These are phyloP conservation scores for Ephydatia muelleri DNA, from an alignment of 37 sponge, comb jelly and placozoan species.

Conservation along the genomic window DNA sequence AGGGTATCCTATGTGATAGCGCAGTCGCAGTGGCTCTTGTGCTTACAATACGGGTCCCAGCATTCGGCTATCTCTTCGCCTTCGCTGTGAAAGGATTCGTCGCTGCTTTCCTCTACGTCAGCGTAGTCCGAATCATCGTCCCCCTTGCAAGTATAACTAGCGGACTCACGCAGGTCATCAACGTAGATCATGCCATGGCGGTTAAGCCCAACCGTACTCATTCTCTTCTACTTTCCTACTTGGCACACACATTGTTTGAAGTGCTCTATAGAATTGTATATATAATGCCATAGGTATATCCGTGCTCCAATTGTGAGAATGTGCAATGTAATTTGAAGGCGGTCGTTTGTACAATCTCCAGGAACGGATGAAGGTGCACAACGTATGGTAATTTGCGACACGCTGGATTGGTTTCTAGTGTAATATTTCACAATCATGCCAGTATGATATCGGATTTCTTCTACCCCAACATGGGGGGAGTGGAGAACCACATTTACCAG, in stretches of 20 bases:
- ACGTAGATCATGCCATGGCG: slow-evolving; percentile 41
- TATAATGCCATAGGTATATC: too few relatives aligned
- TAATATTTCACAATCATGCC: neutral
- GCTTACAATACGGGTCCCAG: slow-evolving; percentile 82
- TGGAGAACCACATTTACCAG: slow-evolving; percentile 97
- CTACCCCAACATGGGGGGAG: slow-evolving; percentile 98
- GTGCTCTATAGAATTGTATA: too few relatives aligned
- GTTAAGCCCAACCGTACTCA: neutral
- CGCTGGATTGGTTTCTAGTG: neutral
- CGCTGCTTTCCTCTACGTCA: slow-evolving; percentile 11
- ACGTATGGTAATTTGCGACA: slow-evolving; percentile 44
- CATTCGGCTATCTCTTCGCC: slow-evolving; percentile 62
- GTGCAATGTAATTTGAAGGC: too few relatives aligned
- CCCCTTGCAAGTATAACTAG: neutral
- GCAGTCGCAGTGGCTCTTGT: neutral
- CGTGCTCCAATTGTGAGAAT: too few relatives aligned
- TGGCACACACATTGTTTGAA: too few relatives aligned
- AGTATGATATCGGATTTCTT: slow-evolving; percentile 98
- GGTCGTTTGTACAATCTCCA: neutral
- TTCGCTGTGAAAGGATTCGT: slow-evolving; percentile 52
- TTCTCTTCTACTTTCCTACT: neutral
- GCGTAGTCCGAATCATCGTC: slow-evolving; percentile 40
- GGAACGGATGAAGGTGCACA: slow-evolving; percentile 33
- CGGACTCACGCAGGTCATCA: neutral
- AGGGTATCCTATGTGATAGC: neutral